Evolutionary conservation across 2,113 vertebrate species (phyloP).

Genomic region (Anoplopoma fimbria): DNA sequence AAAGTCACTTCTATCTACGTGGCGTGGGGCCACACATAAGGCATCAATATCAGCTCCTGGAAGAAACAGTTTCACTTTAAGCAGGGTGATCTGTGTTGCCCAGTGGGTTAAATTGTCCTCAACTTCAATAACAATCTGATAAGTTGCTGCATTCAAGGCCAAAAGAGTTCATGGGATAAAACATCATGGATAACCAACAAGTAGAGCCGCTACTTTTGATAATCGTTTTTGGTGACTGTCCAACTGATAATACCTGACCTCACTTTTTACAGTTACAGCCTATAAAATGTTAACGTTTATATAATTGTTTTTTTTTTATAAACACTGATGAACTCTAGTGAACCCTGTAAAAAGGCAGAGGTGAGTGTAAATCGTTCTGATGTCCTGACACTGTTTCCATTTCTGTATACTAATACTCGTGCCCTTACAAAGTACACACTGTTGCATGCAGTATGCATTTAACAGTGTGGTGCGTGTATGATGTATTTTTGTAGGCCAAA

Average conservation of each 20-base stretch:
- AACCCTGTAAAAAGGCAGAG: neutral
- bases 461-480: no score
- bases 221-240: neutral
- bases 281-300: neutral
- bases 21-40: slow-evolving; percentile 94
- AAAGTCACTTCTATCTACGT: slow-evolving; percentile 95
- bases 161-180: neutral
- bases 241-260: neutral
- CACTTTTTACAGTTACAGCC: no score
- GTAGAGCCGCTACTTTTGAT: neutral
- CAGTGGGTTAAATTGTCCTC: neutral
- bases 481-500: no score
- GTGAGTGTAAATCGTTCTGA: no score
- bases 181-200: neutral
- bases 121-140: neutral
- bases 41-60: slow-evolving; percentile 97
- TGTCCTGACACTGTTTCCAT: no score
- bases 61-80: slow-evolving; percentile 48
- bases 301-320: neutral
- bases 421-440: no score
- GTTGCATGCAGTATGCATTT: no score
- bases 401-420: no score
- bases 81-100: neutral
- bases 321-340: neutral
- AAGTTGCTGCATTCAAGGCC: neutral